Evolutionary conservation across 2,113 vertebrate genomes (phyloP).

Genomic region (Castor canadensis): DNA sequence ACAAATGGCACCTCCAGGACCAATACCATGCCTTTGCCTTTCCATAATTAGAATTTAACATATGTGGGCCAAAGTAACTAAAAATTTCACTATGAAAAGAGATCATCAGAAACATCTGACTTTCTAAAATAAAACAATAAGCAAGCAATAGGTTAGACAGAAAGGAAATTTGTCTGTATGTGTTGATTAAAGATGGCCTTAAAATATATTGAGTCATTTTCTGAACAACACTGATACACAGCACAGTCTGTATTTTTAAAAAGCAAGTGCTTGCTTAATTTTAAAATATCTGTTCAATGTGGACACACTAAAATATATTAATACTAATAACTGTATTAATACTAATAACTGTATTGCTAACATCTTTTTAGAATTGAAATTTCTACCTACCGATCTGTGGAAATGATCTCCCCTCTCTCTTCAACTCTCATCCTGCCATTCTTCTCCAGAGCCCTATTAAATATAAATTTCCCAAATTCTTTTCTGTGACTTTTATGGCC

Average conservation of each 20-base stretch:
- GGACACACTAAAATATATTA: background rate
- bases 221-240: background rate
- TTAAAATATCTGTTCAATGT: background rate
- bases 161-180: background rate
- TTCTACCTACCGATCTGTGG: conserved; percentile 12
- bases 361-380: background rate
- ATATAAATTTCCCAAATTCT: conserved; percentile 69
- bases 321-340: background rate
- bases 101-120: background rate
- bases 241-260: background rate
- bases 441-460: conserved; percentile 61
- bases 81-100: background rate
- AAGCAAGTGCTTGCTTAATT: background rate
- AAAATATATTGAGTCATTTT: conserved; percentile 5
- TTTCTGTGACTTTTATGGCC: conserved; percentile 67
- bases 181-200: background rate
- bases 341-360: background rate
- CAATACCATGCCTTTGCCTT: background rate
- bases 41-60: background rate
- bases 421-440: conserved; percentile 17
- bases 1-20: background rate
- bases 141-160: background rate
- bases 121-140: conserved; percentile 29
- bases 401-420: conserved; percentile 22
- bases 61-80: background rate